Evolutionary conservation across 2,113 vertebrate genomes (phyloP).

Genomic region (Tragulus kanchil): DNA sequence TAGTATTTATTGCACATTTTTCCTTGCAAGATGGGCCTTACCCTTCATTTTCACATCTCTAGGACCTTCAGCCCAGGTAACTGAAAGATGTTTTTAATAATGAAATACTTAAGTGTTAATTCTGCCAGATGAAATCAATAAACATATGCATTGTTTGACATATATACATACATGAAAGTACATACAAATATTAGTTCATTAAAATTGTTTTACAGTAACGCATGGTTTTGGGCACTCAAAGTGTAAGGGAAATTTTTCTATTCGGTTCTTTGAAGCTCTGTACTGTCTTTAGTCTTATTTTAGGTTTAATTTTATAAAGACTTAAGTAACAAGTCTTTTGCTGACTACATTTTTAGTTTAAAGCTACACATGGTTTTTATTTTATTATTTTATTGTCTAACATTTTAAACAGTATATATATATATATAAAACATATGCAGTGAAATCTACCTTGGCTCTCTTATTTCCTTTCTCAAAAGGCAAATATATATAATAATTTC

Average conservation of each 20-base stretch:
- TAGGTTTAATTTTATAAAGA: neutral
- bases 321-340: neutral
- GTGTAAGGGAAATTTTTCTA: neutral
- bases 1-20: conserved; percentile 99
- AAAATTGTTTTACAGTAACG: neutral
- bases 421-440: neutral
- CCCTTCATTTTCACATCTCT: conserved; percentile 96
- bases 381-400: neutral
- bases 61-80: conserved; percentile 96
- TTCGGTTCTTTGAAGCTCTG: neutral
- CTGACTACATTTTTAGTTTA: neutral
- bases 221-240: neutral
- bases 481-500: neutral
- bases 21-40: conserved; percentile 98
- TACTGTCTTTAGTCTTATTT: neutral
- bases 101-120: neutral
- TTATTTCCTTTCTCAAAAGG: neutral
- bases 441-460: neutral
- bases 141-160: neutral
- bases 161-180: neutral
- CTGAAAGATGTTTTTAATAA: neutral
- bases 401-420: neutral
- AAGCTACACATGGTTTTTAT: neutral
- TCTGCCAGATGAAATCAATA: neutral
- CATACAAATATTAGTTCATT: neutral